Evolutionary conservation across 1,140 invertebrate genomes (phyloP).

Genomic region (Mylabris phalerata): DNA sequence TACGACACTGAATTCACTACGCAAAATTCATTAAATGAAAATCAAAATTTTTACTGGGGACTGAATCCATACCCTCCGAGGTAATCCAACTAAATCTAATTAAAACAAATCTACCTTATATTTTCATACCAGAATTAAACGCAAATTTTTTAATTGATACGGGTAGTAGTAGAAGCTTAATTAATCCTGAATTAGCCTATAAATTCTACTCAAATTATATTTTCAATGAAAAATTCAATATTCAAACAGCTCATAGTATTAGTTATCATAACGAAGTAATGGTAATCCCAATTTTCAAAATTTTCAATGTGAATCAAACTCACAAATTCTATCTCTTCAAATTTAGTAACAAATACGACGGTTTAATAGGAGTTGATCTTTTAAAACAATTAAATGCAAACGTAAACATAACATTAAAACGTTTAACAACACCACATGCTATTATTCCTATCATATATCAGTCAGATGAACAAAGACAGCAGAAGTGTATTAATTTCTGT

Average conservation of each 20-base stretch:
- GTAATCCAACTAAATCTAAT: slow-evolving; percentile 4
- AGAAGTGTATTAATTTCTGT: background rate
- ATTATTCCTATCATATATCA: slow-evolving; percentile 7
- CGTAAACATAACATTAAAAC: background rate
- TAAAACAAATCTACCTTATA: slow-evolving; percentile 8
- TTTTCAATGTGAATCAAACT: background rate
- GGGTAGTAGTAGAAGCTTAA: slow-evolving; percentile 15
- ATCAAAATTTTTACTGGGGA: background rate
- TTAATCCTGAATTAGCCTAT: slow-evolving; percentile 11
- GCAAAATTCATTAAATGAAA: too few relatives aligned
- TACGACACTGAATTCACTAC: too few relatives aligned
- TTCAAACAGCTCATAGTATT: slow-evolving; percentile 17
- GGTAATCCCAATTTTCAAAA: slow-evolving; percentile 1
- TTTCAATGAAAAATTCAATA: slow-evolving; percentile 9
- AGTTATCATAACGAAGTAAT: slow-evolving; percentile 13
- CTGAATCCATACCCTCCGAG: background rate
- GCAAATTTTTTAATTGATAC: slow-evolving; percentile 22
- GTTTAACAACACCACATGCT: background rate
- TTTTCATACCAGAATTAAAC: slow-evolving; percentile 12
- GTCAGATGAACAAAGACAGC: background rate
- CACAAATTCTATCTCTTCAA: slow-evolving; percentile 19
- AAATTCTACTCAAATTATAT: slow-evolving; percentile 3
- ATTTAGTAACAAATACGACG: slow-evolving; percentile 2
- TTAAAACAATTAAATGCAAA: slow-evolving; percentile 3
- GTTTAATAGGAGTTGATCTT: slow-evolving; percentile 7